Evolutionary conservation across 1,140 invertebrate genomes (phyloP).

Genomic region (Lordiphosa collinella): DNA sequence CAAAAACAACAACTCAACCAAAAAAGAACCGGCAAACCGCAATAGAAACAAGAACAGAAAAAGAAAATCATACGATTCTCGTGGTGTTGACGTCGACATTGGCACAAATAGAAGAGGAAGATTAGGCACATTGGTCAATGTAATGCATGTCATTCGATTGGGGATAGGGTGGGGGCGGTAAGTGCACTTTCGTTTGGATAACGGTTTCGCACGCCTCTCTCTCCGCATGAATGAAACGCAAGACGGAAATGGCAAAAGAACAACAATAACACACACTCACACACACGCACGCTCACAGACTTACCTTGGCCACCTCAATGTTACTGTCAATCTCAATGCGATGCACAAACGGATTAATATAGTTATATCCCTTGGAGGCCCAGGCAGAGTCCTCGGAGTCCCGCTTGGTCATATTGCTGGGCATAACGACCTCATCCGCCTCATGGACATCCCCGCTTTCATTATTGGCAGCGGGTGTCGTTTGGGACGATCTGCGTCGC

Average conservation of each 20-base stretch:
- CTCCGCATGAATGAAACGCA: constrained; percentile 43
- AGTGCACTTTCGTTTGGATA: no score
- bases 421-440: not conserved
- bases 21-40: no score
- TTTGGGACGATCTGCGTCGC: constrained; percentile 30
- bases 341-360: constrained; percentile 91
- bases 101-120: no score
- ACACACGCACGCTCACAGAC: constrained; percentile 34
- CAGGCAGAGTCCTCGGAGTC: constrained; percentile 74
- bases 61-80: no score
- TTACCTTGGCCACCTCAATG: constrained; percentile 92
- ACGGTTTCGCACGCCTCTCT: not conserved
- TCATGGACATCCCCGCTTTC: constrained; percentile 13
- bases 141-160: no score
- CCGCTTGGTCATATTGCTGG: constrained; percentile 39
- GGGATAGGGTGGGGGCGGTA: no score
- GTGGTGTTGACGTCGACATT: no score
- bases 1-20: no score
- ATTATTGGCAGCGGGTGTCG: not conserved
- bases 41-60: no score
- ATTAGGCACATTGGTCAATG: no score
- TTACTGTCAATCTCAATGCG: constrained; percentile 90
- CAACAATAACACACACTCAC: not conserved
- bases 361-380: constrained; percentile 80
- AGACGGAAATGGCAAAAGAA: constrained; percentile 1